phyloP scores from a whole-genome alignment of 2,113 vertebrate species.

The Pterophyllum scalare region DNA sequence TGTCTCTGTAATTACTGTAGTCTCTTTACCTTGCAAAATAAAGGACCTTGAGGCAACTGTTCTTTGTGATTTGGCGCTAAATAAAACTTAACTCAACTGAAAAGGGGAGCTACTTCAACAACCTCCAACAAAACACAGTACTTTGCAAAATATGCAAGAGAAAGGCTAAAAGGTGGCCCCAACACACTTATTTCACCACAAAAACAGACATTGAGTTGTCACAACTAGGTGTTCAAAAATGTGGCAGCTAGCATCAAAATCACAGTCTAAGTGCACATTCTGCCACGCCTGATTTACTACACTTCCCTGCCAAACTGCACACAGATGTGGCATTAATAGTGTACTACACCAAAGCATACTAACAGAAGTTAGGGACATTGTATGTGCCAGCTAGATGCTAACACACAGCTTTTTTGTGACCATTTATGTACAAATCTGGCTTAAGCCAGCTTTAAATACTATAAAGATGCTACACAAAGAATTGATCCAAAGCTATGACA shows the following conservation, averaged over 20 bases:
- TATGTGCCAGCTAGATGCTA: neutral
- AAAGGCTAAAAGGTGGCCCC: too few relatives aligned
- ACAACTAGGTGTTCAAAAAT: too few relatives aligned
- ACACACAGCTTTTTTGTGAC: neutral
- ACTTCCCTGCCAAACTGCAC: too few relatives aligned
- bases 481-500: neutral
- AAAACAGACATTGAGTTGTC: too few relatives aligned
- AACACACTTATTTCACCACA: too few relatives aligned
- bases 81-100: too few relatives aligned
- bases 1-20: too few relatives aligned
- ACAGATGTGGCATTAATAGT: neutral
- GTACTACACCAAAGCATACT: neutral
- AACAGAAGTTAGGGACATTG: neutral
- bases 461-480: neutral
- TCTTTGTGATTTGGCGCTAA: too few relatives aligned
- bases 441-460: neutral
- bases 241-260: too few relatives aligned
- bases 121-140: neutral
- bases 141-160: too few relatives aligned
- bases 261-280: neutral
- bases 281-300: rapidly evolving
- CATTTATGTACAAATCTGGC: neutral
- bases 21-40: too few relatives aligned
- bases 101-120: neutral
- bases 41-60: too few relatives aligned